phyloP scores from a whole-genome alignment of 1,140 invertebrate genomes.

The Mactra quadrangularis region DNA sequence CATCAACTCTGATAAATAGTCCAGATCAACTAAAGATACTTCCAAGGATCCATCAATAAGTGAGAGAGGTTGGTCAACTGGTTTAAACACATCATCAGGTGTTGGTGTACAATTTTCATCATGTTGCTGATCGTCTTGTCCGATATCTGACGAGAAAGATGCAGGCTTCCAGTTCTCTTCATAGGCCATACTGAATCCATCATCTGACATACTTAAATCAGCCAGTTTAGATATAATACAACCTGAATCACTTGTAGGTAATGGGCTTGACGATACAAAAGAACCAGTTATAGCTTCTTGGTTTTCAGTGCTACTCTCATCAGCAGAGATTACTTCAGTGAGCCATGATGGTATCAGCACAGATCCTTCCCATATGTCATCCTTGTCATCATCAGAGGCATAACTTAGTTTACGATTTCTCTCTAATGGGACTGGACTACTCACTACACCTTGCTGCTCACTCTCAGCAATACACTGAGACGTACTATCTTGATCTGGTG shows the following conservation, averaged over 20 bases:
- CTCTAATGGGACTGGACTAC: slow-evolving; percentile 34
- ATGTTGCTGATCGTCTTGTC: neutral
- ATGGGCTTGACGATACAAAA: slow-evolving; percentile 51
- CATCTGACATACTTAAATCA: slow-evolving; percentile 34
- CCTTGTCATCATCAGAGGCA: slow-evolving; percentile 32
- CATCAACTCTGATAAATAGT: slow-evolving; percentile 53
- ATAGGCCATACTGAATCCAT: slow-evolving; percentile 1
- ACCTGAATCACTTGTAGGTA: slow-evolving; percentile 5
- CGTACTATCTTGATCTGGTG: slow-evolving; percentile 31
- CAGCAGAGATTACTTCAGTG: slow-evolving; percentile 42
- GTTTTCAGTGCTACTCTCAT: slow-evolving; percentile 19
- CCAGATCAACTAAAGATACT: slow-evolving; percentile 48
- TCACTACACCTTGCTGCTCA: neutral
- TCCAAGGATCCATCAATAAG: neutral
- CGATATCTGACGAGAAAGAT: neutral
- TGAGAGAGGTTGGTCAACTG: neutral
- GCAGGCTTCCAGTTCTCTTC: neutral
- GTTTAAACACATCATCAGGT: slow-evolving; percentile 8
- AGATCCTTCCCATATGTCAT: slow-evolving; percentile 47
- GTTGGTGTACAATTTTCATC: slow-evolving; percentile 55
- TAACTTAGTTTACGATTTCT: slow-evolving; percentile 3
- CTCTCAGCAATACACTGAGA: neutral
- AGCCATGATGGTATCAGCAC: slow-evolving; percentile 56
- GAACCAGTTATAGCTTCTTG: neutral
- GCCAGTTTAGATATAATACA: slow-evolving; percentile 16